phyloP scores from a whole-genome alignment of 1,140 invertebrate genomes.

The Spodoptera litura region DNA sequence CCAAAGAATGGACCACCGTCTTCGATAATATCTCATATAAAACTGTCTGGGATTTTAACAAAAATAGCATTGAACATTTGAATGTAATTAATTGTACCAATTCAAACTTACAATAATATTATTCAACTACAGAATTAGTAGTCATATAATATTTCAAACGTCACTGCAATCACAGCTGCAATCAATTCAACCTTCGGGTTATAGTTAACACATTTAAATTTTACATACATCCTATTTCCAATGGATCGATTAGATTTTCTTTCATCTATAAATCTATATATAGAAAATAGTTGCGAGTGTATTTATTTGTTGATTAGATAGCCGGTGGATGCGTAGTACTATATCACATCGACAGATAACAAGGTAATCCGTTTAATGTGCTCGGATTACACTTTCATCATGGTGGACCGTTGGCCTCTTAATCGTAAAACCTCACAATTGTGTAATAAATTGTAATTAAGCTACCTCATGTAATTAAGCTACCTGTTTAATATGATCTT shows the following conservation, averaged over 20 bases:
- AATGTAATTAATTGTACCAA: too few species aligned
- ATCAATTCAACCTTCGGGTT: background rate
- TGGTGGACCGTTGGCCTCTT: slow-evolving; percentile 9
- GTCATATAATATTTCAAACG: background rate
- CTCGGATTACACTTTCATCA: slow-evolving; percentile 29
- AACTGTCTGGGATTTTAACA: too few species aligned
- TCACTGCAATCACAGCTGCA: background rate
- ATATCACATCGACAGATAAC: slow-evolving; percentile 31
- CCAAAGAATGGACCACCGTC: slow-evolving; percentile 21
- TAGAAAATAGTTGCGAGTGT: slow-evolving; percentile 17
- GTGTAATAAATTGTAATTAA: slow-evolving; percentile 18
- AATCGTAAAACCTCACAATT: background rate
- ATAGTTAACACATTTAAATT: slow-evolving; percentile 2
- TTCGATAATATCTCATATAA: slow-evolving; percentile 2
- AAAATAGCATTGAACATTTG: too few species aligned
- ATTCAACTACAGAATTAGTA: background rate
- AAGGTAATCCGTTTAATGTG: slow-evolving; percentile 41
- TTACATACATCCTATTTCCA: background rate
- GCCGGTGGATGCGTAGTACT: slow-evolving; percentile 20
- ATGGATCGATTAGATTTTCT: background rate
- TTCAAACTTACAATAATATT: background rate
- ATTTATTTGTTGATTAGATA: slow-evolving; percentile 37
- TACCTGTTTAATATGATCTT: too few species aligned
- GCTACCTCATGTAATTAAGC: too few species aligned
- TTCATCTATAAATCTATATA: slow-evolving; percentile 31